These are phyloP conservation scores for Melipona bicolor DNA, from an alignment of 2,888 invertebrate species.

Conservation along the genomic window DNA sequence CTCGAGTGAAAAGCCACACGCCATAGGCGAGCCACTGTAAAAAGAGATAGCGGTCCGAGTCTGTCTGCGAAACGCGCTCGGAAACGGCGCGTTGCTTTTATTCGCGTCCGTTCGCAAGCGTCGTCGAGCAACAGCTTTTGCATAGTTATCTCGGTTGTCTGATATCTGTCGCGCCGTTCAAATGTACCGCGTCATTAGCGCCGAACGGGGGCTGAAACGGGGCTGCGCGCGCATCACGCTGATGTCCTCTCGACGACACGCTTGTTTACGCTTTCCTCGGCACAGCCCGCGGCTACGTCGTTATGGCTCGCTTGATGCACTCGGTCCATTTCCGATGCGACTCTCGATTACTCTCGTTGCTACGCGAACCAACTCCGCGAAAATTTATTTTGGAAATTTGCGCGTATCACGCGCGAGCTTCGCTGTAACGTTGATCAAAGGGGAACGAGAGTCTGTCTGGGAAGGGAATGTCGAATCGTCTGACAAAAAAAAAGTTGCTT, in stretches of 20 bases:
- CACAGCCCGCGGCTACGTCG: constrained; percentile 28
- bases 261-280: constrained; percentile 49
- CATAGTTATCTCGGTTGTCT: constrained; percentile 58
- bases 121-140: constrained; percentile 26
- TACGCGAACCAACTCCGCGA: neutral
- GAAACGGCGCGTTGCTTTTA: constrained; percentile 62
- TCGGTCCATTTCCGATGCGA: constrained; percentile 37
- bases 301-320: constrained; percentile 39
- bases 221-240: neutral
- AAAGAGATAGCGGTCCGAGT: constrained; percentile 69
- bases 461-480: too few relatives aligned
- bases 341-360: neutral
- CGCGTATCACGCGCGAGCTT: too few relatives aligned
- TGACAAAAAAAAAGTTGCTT: too few relatives aligned
- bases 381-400: neutral
- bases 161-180: constrained; percentile 61
- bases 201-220: neutral
- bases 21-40: constrained; percentile 62
- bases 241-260: constrained; percentile 24
- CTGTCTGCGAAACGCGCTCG: constrained; percentile 64
- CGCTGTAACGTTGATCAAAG: too few relatives aligned
- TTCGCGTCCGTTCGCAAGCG: constrained; percentile 41
- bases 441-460: too few relatives aligned
- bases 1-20: too few relatives aligned
- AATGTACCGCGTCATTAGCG: constrained; percentile 60